These are phyloP conservation scores for Desoria tigrina DNA, from an alignment of 2,888 invertebrate species.

Conservation along the genomic window DNA sequence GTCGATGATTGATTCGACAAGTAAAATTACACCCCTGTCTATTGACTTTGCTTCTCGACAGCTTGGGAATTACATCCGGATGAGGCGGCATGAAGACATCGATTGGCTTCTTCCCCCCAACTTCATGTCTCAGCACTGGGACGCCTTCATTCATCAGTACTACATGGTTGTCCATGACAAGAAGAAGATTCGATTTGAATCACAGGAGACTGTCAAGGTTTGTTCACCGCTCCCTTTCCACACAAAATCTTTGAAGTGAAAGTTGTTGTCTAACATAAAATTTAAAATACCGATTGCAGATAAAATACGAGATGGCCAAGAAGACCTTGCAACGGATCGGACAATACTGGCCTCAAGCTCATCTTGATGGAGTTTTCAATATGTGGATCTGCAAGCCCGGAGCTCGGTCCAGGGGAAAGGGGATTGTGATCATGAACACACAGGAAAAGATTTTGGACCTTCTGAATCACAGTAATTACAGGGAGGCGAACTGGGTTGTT, in stretches of 20 bases:
- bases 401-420: constrained; percentile 86
- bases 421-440: constrained; percentile 82
- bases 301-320: constrained; percentile 62
- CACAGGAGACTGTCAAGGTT: constrained; percentile 37
- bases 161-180: constrained; percentile 66
- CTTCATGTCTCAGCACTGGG: constrained; percentile 79
- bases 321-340: constrained; percentile 68
- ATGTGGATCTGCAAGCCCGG: constrained; percentile 96
- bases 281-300: constrained; percentile 57
- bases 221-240: no score
- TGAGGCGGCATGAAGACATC: constrained; percentile 67
- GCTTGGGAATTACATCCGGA: constrained; percentile 67
- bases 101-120: constrained; percentile 58
- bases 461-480: constrained; percentile 67
- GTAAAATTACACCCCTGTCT: constrained; percentile 56
- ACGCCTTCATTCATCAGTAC: constrained; percentile 75
- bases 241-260: background rate
- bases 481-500: constrained; percentile 74
- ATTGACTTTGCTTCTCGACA: constrained; percentile 80
- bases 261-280: background rate
- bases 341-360: constrained; percentile 77
- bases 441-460: constrained; percentile 79
- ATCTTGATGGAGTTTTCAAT: constrained; percentile 81
- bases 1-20: constrained; percentile 55
- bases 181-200: constrained; percentile 36